These are phyloP conservation scores for Eledona agricola DNA, from an alignment of 2,888 invertebrate species.

Conservation along the genomic window DNA sequence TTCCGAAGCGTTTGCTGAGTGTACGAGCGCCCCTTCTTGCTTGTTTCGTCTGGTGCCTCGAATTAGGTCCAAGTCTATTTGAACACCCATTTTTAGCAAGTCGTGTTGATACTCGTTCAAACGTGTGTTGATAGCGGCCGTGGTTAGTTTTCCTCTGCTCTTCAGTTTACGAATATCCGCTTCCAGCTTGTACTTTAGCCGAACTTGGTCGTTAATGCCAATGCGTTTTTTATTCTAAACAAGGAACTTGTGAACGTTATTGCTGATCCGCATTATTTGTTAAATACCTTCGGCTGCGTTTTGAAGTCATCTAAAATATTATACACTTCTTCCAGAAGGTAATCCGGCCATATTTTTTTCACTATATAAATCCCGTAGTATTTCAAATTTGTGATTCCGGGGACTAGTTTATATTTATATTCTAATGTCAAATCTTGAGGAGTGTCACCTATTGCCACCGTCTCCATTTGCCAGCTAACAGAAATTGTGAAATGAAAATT, in stretches of 20 bases:
- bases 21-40: neutral
- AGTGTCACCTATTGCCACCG: constrained; percentile 51
- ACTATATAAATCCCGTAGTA: constrained; percentile 75
- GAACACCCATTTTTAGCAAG: constrained; percentile 10
- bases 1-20: neutral
- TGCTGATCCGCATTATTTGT: too few species aligned
- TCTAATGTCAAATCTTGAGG: constrained; percentile 62
- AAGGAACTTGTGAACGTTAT: too few species aligned
- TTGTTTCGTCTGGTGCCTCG: too few species aligned
- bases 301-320: constrained; percentile 56
- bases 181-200: constrained; percentile 55
- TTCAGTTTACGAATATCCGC: constrained; percentile 53
- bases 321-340: constrained; percentile 66
- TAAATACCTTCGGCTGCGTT: constrained; percentile 31
- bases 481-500: constrained; percentile 27
- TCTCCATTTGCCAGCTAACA: constrained; percentile 64
- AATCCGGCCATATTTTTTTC: constrained; percentile 68
- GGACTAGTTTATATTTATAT: constrained; percentile 71
- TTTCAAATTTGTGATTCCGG: constrained; percentile 69
- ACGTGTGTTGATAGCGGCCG: constrained; percentile 45
- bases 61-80: too few species aligned
- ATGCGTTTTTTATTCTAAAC: constrained; percentile 42
- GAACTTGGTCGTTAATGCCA: constrained; percentile 41
- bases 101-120: constrained; percentile 41
- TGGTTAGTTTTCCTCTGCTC: constrained; percentile 45